Base-by-base conservation (phyloP, 2,113 vertebrate species). In the Setophaga coronata region DNA sequence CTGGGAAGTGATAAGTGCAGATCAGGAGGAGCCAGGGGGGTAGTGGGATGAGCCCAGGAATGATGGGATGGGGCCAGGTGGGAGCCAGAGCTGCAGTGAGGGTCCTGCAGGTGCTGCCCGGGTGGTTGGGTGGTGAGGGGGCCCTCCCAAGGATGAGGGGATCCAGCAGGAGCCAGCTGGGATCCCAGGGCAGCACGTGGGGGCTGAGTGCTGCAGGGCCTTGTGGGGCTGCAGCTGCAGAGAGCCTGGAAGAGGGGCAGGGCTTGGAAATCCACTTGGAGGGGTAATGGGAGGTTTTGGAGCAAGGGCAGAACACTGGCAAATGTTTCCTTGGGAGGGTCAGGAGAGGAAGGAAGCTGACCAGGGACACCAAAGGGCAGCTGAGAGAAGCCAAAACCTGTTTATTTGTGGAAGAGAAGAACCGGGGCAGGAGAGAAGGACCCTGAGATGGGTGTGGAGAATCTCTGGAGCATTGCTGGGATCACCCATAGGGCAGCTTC, bases 171-270 rank as follows among this genome's bases (percentile, higher is more conserved):
- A 70, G 33, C 34, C 65, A 61, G 51, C 23, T 12, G 3, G 33
- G n/a, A n/a, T 29, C 10, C 4, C 0, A 4, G 4, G 4, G 0
- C 7, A 67, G 29, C 1, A 0, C 5, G 80, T 13, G 65, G 74
- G 50, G 56, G 23, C 12, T 0, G 0, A 28, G 33, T 3, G 9
- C 56, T 3, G 3, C 15, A 8, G 70, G 1, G n/a, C 1, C 29
- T n/a, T 31, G 7, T 15, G 20, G 45, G 50, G 16, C 67, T 77
- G 6, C 13, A 58, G 69, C 33, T 23, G 29, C 9, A 34, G 25
- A 16, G 31, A 10, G 33, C 48, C 8, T 10, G 2, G 70, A 48
- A 74, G 50, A 26, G 57, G 18, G 34, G 15, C 29, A 36, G 0
- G 0, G 77, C 54, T 64, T 34, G 53, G 67, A 1, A 90, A 42